phyloP scores from a whole-genome alignment of 2,797 vertebrate genomes.

The Hydrophis major region DNA sequence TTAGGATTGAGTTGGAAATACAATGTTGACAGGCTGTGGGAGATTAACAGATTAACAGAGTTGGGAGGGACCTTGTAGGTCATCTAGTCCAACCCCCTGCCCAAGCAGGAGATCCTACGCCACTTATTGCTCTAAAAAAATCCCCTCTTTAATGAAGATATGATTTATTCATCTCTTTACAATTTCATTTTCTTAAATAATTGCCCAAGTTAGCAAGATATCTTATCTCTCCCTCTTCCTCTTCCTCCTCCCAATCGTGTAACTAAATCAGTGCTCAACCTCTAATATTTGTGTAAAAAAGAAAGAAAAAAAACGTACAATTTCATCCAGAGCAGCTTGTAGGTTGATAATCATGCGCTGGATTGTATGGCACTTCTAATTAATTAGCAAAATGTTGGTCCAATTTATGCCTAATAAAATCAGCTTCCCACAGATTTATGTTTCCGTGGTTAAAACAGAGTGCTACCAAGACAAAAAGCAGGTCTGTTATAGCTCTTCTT shows the following conservation, averaged over 20 bases:
- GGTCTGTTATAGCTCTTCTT: slow-evolving; percentile 22
- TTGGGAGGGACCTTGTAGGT: too few species aligned
- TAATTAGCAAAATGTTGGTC: not conserved
- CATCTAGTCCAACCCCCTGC: too few species aligned
- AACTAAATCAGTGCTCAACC: not conserved
- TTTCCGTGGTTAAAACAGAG: slow-evolving; percentile 15
- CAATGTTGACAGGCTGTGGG: not conserved
- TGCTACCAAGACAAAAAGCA: slow-evolving; percentile 36
- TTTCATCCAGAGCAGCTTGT: not conserved
- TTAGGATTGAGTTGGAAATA: not conserved
- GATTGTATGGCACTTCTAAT: not conserved
- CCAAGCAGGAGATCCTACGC: too few species aligned
- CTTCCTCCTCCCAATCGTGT: too few species aligned
- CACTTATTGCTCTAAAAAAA: not conserved
- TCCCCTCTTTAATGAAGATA: not conserved
- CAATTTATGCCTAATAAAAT: not conserved
- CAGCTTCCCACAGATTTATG: not conserved
- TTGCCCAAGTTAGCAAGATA: not conserved
- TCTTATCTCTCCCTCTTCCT: not conserved
- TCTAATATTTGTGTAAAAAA: not conserved
- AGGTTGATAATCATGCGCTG: not conserved
- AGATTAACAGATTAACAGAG: too few species aligned
- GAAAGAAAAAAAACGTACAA: not conserved
- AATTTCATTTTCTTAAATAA: not conserved
- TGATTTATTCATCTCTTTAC: not conserved